These are phyloP conservation scores for Bombus ignitus DNA, from an alignment of 1,140 invertebrate genomes.

Conservation along the genomic window DNA sequence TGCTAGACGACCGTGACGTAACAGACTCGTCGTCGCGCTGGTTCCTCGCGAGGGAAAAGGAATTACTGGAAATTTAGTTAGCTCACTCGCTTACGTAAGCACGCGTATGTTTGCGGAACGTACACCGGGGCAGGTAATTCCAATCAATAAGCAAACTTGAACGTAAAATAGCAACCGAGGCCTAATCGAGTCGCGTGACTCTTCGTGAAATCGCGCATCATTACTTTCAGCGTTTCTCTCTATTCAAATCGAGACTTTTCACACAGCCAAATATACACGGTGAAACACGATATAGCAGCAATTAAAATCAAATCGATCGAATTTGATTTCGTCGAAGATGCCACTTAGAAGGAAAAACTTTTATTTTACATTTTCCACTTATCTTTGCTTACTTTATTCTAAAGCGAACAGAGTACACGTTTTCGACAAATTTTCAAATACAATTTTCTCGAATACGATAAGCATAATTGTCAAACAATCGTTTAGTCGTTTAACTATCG, in stretches of 20 bases:
- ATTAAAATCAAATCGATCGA: not conserved
- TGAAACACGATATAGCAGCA: too few relatives aligned
- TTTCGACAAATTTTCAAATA: too few relatives aligned
- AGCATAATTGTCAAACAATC: too few relatives aligned
- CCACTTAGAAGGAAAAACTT: too few relatives aligned
- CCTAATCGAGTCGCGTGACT: not conserved
- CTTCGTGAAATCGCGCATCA: not conserved
- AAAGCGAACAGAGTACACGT: too few relatives aligned
- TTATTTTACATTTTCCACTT: too few relatives aligned
- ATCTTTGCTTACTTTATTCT: too few relatives aligned
- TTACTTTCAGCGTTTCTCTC: not conserved
- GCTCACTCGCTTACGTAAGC: slow-evolving; percentile 54
- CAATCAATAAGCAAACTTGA: slow-evolving; percentile 13
- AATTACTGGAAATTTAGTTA: slow-evolving; percentile 63
- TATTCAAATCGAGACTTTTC: not conserved
- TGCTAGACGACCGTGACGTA: slow-evolving; percentile 1
- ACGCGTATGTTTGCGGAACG: not conserved
- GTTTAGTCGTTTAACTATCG: too few relatives aligned
- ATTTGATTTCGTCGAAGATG: not conserved
- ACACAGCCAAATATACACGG: too few relatives aligned
- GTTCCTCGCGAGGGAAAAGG: slow-evolving; percentile 62
- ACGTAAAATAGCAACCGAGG: not conserved
- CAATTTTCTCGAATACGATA: too few relatives aligned
- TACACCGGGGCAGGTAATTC: not conserved
- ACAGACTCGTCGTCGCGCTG: slow-evolving; percentile 1